Evolutionary conservation across 2,113 vertebrate genomes (phyloP), one percentile per base, ranked within the genome.

Genomic region (Nibea coibor): DNA sequence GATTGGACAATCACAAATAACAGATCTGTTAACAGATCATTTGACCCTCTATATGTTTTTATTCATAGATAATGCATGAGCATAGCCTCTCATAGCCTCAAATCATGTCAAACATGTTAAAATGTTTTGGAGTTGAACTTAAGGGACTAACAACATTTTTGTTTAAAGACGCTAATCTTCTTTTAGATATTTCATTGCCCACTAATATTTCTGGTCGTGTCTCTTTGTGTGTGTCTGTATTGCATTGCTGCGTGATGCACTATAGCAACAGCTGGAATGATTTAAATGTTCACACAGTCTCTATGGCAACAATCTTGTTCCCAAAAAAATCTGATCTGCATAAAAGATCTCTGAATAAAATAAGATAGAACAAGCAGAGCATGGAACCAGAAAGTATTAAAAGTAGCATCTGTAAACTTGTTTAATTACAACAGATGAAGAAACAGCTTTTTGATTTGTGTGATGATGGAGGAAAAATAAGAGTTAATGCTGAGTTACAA

Each of bases 391-490:
- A 54, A 35, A 61, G 15, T 68, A 70, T 28, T 45, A 19, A 57
- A 71, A 31, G 16, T 8, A 47, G 19, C 31, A 26, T 58, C 15
- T 56, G 3, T 62, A 62, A 74, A 64, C 14, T 31, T 47, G n/a
- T 42, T 15, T 26, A 16, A 50, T 17, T 20, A 57, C 16, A 39
- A 28, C 9, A 26, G 26, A n/a, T 58, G 15, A 39, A 73, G 56
- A 53, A 48, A 35, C 26, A 11, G 42, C 26, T 42, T 43, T 24
- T 45, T 71, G 15, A 66, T 75, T n/a, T 58, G 59, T 69, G 24
- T 14, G 9, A 69, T 65, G 67, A 85, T 43, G 35, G 43, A 64
- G 71, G 28, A 57, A 19, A 50, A 63, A 50, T 51, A 59, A 82
- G 50, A 54, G 62, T 47, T 66, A 62, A 75, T 28, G 70, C 26